Evolutionary conservation across 2,797 vertebrate genomes (phyloP).

Genomic region (Cirrhinus molitorella): DNA sequence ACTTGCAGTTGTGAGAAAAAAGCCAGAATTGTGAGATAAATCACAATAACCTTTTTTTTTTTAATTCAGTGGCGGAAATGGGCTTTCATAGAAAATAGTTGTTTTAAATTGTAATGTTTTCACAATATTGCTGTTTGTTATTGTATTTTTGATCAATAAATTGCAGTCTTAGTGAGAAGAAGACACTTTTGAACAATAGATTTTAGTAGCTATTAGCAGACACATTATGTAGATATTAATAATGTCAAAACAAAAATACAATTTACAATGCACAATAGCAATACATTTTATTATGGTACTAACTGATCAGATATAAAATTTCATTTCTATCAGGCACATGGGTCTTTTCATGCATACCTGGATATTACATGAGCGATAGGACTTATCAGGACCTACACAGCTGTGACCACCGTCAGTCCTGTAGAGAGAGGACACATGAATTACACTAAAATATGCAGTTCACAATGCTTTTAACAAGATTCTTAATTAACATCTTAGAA

Average conservation of each 20-base stretch:
- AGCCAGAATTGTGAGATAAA: no score
- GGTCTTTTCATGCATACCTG: slow-evolving; percentile 79
- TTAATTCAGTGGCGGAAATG: no score
- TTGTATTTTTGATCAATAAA: neutral
- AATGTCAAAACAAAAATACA: neutral
- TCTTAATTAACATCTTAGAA: neutral
- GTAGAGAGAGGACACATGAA: slow-evolving; percentile 36
- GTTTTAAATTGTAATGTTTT: neutral
- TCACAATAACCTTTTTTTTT: no score
- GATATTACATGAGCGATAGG: slow-evolving; percentile 86
- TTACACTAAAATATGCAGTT: neutral
- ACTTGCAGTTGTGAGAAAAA: no score
- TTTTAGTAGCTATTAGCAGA: no score
- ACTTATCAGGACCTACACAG: slow-evolving; percentile 89
- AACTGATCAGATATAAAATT: slow-evolving; percentile 10
- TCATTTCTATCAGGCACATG: slow-evolving; percentile 14
- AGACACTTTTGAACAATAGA: neutral
- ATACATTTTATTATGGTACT: neutral
- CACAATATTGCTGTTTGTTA: neutral
- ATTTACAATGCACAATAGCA: neutral
- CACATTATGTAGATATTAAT: neutral
- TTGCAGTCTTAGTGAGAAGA: neutral
- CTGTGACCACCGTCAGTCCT: slow-evolving; percentile 88
- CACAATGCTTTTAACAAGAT: neutral
- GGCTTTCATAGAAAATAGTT: no score